Conservation (phyloP, 2,888 invertebrate species). For the Dinocampus coccinellae region DNA sequence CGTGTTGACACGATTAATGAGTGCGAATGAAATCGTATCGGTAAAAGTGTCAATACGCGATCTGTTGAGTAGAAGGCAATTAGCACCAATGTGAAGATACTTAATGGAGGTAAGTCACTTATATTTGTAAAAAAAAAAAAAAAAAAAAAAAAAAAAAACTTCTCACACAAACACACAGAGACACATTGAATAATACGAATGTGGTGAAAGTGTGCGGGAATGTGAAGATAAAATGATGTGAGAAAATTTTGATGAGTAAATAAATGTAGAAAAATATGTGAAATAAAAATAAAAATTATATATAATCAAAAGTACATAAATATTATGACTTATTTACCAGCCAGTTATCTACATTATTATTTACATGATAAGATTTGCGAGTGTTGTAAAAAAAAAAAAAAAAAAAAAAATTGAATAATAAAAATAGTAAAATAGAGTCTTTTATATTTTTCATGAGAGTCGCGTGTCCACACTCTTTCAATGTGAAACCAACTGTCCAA, state of each 20-base stretch:
- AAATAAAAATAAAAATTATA: no score
- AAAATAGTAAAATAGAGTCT: constrained; percentile 9
- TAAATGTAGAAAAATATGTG: background rate
- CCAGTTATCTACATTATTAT: background rate
- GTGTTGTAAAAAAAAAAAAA: constrained; percentile 5
- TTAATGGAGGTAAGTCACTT: constrained; percentile 19
- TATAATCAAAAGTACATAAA: no score
- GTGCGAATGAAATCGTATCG: constrained; percentile 28
- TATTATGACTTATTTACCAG: no score
- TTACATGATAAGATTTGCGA: background rate
- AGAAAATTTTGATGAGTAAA: no score
- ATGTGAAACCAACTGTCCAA: constrained; percentile 1
- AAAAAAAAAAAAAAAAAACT: background rate
- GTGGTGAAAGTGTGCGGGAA: background rate
- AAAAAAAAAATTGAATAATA: constrained; percentile 11
- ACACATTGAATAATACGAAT: no score
- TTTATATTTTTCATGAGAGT: background rate
- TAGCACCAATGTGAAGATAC: constrained; percentile 26
- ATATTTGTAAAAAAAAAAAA: background rate
- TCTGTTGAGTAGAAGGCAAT: constrained; percentile 31
- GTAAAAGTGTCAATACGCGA: constrained; percentile 28
- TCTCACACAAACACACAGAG: background rate
- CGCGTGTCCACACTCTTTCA: constrained; percentile 16
- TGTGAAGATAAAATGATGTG: background rate
- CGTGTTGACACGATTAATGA: constrained; percentile 30